Evolutionary conservation across 1,140 invertebrate species (phyloP).

Genomic region (Anthonomus grandis): DNA sequence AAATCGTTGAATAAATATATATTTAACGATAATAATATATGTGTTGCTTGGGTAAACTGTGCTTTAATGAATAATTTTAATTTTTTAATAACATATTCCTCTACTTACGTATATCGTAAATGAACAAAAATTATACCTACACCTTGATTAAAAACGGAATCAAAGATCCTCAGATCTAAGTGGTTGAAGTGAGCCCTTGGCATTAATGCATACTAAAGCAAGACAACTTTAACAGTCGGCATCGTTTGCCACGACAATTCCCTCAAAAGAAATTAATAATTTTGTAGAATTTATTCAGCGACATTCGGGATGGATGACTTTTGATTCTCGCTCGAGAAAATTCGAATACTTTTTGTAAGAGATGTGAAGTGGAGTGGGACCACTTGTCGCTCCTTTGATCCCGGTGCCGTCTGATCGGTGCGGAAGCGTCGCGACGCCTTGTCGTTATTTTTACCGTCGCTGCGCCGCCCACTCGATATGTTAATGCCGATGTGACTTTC

Average conservation of each 20-base stretch:
- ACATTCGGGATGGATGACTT: slow-evolving; percentile 32
- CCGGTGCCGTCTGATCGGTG: slow-evolving; percentile 25
- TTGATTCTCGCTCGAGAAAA: slow-evolving; percentile 32
- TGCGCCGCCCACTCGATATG: slow-evolving; percentile 30
- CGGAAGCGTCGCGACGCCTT: slow-evolving; percentile 27
- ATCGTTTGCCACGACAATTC: not conserved
- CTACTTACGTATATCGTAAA: too few species aligned
- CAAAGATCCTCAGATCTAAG: not conserved
- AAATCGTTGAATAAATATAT: too few species aligned
- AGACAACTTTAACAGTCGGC: not conserved
- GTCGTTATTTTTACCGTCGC: slow-evolving; percentile 33
- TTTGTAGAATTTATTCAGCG: slow-evolving; percentile 33
- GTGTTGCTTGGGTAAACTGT: too few species aligned
- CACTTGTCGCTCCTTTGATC: too few species aligned
- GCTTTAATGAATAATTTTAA: too few species aligned
- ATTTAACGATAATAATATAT: too few species aligned
- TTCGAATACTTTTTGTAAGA: slow-evolving; percentile 33
- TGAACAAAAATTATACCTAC: too few species aligned
- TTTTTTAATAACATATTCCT: too few species aligned
- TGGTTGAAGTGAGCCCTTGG: not conserved
- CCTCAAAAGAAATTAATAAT: slow-evolving; percentile 26
- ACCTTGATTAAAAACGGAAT: not conserved
- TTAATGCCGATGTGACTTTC: slow-evolving; percentile 28
- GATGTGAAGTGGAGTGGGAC: slow-evolving; percentile 27
- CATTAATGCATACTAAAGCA: not conserved